Percentiles rank a stretch among this genome's conserved stretches.
phyloP scores from a whole-genome alignment of 2,113 vertebrate species.

The Cavia aperea region DNA sequence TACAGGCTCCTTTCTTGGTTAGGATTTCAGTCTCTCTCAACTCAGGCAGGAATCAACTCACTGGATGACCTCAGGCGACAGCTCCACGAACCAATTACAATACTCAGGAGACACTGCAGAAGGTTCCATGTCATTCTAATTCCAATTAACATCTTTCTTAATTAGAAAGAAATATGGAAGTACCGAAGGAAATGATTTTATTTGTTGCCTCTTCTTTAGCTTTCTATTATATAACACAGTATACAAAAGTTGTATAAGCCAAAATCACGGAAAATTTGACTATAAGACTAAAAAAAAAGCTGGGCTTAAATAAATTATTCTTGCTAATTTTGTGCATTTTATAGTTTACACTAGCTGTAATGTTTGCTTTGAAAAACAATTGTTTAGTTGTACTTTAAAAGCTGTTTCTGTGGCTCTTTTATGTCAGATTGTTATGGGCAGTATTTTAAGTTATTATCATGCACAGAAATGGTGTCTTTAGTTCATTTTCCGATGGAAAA shows the following conservation, averaged over 20 bases:
- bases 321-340: neutral
- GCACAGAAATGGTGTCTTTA: conserved; percentile 10
- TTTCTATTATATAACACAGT: conserved; percentile 55
- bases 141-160: conserved; percentile 71
- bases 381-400: neutral
- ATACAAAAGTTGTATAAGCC: conserved; percentile 37
- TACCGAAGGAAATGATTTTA: conserved; percentile 39
- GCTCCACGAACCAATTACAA: conserved; percentile 63
- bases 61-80: conserved; percentile 40
- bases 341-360: conserved; percentile 20
- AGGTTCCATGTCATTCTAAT: conserved; percentile 37
- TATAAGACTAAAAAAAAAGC: neutral
- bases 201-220: conserved; percentile 43
- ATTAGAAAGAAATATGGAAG: conserved; percentile 58
- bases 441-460: neutral
- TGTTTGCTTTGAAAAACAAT: conserved; percentile 21
- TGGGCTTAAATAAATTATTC: neutral
- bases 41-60: conserved; percentile 10
- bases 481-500: conserved; percentile 34
- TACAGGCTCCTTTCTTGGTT: conserved; percentile 13
- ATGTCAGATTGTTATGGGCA: neutral
- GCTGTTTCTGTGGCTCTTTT: conserved; percentile 25
- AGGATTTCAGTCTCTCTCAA: conserved; percentile 35
- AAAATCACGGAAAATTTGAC: conserved; percentile 24
- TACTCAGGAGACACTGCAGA: conserved; percentile 46